Conservation (phyloP, 2,113 vertebrate species). For the Caranx ignobilis region DNA sequence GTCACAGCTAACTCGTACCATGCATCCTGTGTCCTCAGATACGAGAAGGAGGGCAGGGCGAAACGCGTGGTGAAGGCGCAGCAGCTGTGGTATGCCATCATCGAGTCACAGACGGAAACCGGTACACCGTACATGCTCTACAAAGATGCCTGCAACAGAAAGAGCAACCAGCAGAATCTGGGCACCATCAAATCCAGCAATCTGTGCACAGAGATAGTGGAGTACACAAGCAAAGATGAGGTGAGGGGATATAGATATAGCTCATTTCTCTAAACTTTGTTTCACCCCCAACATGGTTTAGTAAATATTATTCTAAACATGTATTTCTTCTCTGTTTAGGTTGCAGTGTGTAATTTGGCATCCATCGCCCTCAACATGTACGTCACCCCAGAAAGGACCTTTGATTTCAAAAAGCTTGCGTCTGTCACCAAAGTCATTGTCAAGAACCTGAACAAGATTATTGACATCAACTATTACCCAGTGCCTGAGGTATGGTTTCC, state of each 20-base stretch:
- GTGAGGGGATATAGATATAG: conserved; percentile 69
- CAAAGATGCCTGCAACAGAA: conserved; percentile 96
- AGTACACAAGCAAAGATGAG: conserved; percentile 95
- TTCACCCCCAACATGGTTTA: neutral
- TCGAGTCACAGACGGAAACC: conserved; percentile 97
- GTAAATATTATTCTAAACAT: neutral
- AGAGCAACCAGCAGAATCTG: conserved; percentile 98
- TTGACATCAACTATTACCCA: conserved; percentile 98
- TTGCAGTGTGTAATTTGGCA: conserved; percentile 96
- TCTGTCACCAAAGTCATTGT: conserved; percentile 95
- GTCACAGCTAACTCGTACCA: neutral
- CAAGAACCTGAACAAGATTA: conserved; percentile 96
- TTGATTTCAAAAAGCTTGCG: conserved; percentile 91
- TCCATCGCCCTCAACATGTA: conserved; percentile 98
- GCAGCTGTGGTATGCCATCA: conserved; percentile 96
- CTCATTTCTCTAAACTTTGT: neutral
- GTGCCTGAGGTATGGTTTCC: conserved; percentile 88
- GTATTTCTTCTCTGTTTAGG: conserved; percentile 75
- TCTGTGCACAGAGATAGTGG: conserved; percentile 95
- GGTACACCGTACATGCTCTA: conserved; percentile 98
- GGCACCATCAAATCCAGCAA: conserved; percentile 98
- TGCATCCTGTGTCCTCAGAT: conserved; percentile 79
- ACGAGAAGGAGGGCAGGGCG: conserved; percentile 89
- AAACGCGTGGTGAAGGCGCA: conserved; percentile 94
- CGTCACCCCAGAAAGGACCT: conserved; percentile 90